Percentiles rank a stretch among this genome's conserved stretches.
phyloP scores from a whole-genome alignment of 2,113 vertebrate genomes.

The Rhinogobius similis region DNA sequence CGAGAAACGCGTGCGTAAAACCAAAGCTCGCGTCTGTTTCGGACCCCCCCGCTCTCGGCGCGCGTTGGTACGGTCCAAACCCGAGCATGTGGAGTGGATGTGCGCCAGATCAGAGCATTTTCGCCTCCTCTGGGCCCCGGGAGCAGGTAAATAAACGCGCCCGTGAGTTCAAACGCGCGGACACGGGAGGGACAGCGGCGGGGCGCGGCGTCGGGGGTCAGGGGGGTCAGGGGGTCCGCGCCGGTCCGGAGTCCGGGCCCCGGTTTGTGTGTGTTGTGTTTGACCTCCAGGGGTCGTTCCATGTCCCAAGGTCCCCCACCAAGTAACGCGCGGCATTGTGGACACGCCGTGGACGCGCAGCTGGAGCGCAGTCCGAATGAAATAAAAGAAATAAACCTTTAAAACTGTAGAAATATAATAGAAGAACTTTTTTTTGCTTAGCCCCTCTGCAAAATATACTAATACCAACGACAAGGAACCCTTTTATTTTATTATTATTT shows the following conservation, averaged over 20 bases:
- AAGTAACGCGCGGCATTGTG: neutral
- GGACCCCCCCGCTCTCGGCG: neutral
- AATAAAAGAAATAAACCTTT: too few relatives aligned
- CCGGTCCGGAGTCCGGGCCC: neutral
- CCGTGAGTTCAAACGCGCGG: slow-evolving; percentile 10
- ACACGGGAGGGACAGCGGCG: too few relatives aligned
- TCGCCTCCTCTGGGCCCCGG: slow-evolving; percentile 26
- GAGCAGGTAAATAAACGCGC: slow-evolving; percentile 53
- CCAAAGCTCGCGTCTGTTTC: neutral
- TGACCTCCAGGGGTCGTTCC: neutral
- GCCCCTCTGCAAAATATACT: too few relatives aligned
- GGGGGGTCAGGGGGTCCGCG: neutral
- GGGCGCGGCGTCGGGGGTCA: fast-evolving
- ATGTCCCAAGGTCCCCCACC: neutral
- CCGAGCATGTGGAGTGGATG: slow-evolving; percentile 49
- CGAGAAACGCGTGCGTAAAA: neutral
- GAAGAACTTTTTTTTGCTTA: too few relatives aligned
- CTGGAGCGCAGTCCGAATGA: too few relatives aligned
- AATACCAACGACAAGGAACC: too few relatives aligned
- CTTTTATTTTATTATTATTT: too few relatives aligned
- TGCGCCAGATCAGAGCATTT: slow-evolving; percentile 15
- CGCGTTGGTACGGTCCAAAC: slow-evolving; percentile 65
- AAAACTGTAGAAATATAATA: too few relatives aligned
- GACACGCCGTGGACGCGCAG: neutral
- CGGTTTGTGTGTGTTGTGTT: neutral